Evolutionary conservation across 2,888 invertebrate genomes (phyloP), one percentile per base, ranked within the genome.

Genomic region (Drosophila robusta): DNA sequence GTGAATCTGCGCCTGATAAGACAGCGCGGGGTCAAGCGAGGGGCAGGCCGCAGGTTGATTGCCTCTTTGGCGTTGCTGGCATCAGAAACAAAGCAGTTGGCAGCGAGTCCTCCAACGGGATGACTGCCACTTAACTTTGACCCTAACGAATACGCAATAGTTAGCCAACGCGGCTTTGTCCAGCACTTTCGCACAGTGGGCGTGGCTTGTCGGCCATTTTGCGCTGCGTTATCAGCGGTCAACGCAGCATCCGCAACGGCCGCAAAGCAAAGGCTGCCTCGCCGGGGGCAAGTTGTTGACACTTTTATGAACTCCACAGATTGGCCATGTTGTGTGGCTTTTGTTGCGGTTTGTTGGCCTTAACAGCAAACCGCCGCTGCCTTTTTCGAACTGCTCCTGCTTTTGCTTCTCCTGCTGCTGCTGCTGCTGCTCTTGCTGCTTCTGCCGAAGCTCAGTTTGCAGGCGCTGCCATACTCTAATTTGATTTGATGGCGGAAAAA

Each of bases 271-370:
- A n/a, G 44, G 56, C 52, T 32, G 42, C 46, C 56, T 75, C 47
- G 55, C 71, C 75, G 55, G 57, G 70, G 64, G 68, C 86, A 82
- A 84, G 89, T 85, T 89, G 90, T 87, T 90, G 90, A 90, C 90
- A 90, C 89, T 90, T 90, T 90, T 90, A 90, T 90, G 90, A 89
- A 90, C 89, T 85, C 78, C 83, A 76, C 87, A 89, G 88, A 87
- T 88, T 89, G 89, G 77, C 83, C 76, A 75, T 80, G 79, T 81
- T 83, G 80, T 78, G 84, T 76, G 87, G 85, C 79, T 81, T 75
- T 80, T 79, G 84, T 76, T 86, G 88, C 74, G 86, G 89, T 71
- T 72, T 73, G 84, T 78, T 89, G 73, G 70, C 73, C 55, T 58
- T 72, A 60, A 56, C 73, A 41, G 49, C 54, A 47, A 51, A 58